phyloP scores from a whole-genome alignment of 1,140 invertebrate genomes.

The Atopsyche davidsoni region DNA sequence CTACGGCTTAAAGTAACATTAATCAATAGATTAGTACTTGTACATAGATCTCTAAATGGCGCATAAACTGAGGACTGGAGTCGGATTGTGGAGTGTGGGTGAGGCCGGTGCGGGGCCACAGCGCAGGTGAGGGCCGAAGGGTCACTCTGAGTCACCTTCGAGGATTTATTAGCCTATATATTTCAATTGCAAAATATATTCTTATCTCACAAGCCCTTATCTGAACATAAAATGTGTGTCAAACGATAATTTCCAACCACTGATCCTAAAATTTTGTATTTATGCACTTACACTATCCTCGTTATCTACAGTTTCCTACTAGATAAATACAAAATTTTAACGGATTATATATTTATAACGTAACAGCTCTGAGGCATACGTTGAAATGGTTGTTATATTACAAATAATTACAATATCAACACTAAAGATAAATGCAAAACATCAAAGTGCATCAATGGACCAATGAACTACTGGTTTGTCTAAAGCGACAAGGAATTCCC shows the following conservation, averaged over 20 bases:
- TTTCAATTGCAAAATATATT: slow-evolving; percentile 11
- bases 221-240: slow-evolving; percentile 2
- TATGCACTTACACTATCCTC: slow-evolving; percentile 36
- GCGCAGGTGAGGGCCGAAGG: no score
- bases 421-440: slow-evolving; percentile 53
- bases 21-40: no score
- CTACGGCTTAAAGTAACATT: no score
- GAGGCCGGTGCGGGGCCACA: no score
- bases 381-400: slow-evolving; percentile 50
- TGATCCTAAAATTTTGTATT: slow-evolving; percentile 52
- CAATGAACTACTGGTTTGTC: slow-evolving; percentile 43
- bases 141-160: slow-evolving; percentile 14
- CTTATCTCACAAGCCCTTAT: slow-evolving; percentile 4
- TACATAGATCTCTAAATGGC: no score
- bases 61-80: no score
- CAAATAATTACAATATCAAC: slow-evolving; percentile 49
- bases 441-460: slow-evolving; percentile 41
- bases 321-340: slow-evolving; percentile 55
- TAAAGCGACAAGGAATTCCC: slow-evolving; percentile 25
- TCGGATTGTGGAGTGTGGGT: no score
- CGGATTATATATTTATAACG: slow-evolving; percentile 41
- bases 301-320: slow-evolving; percentile 51
- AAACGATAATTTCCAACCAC: background rate
- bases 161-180: no score
- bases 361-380: slow-evolving; percentile 46